Evolutionary conservation across 2,888 invertebrate species (phyloP), one percentile per base, ranked within the genome.

Genomic region (Phortica magna): DNA sequence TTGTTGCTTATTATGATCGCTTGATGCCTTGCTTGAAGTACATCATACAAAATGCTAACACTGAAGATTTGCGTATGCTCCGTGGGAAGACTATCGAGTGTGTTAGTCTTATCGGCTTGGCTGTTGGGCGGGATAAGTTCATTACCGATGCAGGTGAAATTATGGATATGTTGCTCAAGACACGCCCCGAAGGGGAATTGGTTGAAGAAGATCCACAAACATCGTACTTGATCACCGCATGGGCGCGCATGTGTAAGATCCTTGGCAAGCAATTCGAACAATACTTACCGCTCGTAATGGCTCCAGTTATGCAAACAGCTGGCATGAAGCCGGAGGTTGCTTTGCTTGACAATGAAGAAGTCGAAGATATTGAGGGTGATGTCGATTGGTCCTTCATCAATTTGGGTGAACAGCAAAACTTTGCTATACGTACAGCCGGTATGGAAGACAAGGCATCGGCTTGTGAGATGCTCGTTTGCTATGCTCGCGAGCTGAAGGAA

Each of bases 41-140:
- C 91, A 99, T 99, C 78, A 98, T 99, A 84, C 96, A 97, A 87
- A 97, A 99, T 91, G 98, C 98, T 7, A 96, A 95, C 83, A 95
- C 95, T 22, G 95, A 95, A 42, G 98, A 98, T 88, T 93, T 98
- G 80, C 96, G 98, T 89, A 94, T 99, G 93, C 93, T 99, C 55
- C 94, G 99, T 74, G 99, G 99, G 78, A 99, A 99, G 93, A 98
- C 99, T 1, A 99, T 99, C 82, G 99, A 99, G 92, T 99, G 99
- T 90, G 98, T 99, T 82, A 98, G 98, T 90, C 94, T 99, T 77
- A 99, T 99, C 91, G 99, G 99, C 85, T 92, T 96, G 83, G 96
- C 96, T 48, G 96, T 96, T 31, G 96, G 96, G 3, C 93, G 95
- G 53, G 96, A 96, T 78, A 96, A 96, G 93, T 99, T 99, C 92